Evolutionary conservation across 1,140 invertebrate species (phyloP), one percentile per base, ranked within the genome.

Genomic region (Monochamus saltuarius): DNA sequence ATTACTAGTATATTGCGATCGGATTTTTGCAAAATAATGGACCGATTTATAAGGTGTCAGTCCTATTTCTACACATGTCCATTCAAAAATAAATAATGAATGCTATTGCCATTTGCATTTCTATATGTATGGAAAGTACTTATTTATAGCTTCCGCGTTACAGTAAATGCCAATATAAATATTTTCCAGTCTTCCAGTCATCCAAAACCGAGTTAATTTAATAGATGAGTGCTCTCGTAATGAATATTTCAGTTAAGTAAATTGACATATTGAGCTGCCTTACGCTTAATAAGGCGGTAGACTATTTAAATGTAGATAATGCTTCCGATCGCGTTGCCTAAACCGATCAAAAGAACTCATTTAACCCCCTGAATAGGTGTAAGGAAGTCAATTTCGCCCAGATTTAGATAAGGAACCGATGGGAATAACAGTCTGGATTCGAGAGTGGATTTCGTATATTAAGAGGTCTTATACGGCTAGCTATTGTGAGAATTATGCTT

Each of bases 351-450:
- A 63, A 56, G 47, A 63, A 63, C 61, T 63, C 61, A 63, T 63
- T 63, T 63, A 63, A 63, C 61, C 61, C 52, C 36, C 51, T 63
- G 61, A 63, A 63, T 63, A 55, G 61, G 55, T 63, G 56, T 50
- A 59, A 63, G 61, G 61, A 63, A 63, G 61, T 63, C 61, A 63
- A 63, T 63, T 56, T 59, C 54, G 50, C 34, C 47, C 47, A 54
- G 61, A 63, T 63, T 63, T 63, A 63, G 61, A 63, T 63, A 63
- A 63, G 61, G 34, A 59, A 63, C 61, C 51, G 61, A 63, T 39
- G 61, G 56, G 61, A 63, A 59, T 63, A 59, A 59, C 22, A 29
- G 22, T 29, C 22, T 29, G 22, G 22, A 29, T 29, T 29, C 22
- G 22, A 29, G 22, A 29, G 22, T 29, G 22, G 22, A 29, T 29